Base-by-base conservation (phyloP, 2,797 vertebrate genomes). In the Leptatherina wallacei region DNA sequence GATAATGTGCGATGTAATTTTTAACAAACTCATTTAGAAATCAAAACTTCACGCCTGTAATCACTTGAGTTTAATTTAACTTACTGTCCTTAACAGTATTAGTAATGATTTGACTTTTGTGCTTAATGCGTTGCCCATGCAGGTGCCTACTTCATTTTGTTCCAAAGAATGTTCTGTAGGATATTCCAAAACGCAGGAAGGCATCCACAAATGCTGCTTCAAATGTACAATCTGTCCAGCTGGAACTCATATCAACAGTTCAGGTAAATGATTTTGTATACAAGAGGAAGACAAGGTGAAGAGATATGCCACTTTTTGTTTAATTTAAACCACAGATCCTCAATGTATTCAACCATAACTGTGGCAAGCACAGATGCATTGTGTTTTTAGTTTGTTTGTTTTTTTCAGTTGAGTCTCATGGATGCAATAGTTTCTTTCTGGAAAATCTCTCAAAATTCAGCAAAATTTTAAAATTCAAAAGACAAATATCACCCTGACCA, bases 151-250 rank as follows among this genome's bases (percentile, higher is more conserved):
- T 9, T 89, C 92, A 13, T 30, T 62, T 22, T 96, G 96, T 62
- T 95, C 95, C 4, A 22, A 24, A 6, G 85, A 89, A 32, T 96
- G 96, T 55, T 13, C 1, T 0, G 16, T 1, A 0, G 96, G 96
- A 68, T 84, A 87, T 13, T 64, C 0, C 55, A 94, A 86, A 60
- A 78, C 73, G 8, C 59, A 62, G 0, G 22, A 85, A 14, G 90
- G 85, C 27, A 58, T 82, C 22, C 82, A 94, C 12, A 72, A 73
- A 18, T 96, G 96, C 73, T 97, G 96, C 77, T 97, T 96, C 18
- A 67, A 75, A 0, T 96, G 95, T 72, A 22, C 73, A 13, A 72
- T 82, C 11, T 95, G 93, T 74, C 27, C 27, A 0, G 80, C 47
- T 8, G 86, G 84, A 73, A 92, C 83, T 47, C 97, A 95, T 75